Percentiles rank a stretch among this genome's conserved stretches.
Evolutionary conservation across 2,888 invertebrate species (phyloP).

Genomic region (Eupeodes latifasciatus): DNA sequence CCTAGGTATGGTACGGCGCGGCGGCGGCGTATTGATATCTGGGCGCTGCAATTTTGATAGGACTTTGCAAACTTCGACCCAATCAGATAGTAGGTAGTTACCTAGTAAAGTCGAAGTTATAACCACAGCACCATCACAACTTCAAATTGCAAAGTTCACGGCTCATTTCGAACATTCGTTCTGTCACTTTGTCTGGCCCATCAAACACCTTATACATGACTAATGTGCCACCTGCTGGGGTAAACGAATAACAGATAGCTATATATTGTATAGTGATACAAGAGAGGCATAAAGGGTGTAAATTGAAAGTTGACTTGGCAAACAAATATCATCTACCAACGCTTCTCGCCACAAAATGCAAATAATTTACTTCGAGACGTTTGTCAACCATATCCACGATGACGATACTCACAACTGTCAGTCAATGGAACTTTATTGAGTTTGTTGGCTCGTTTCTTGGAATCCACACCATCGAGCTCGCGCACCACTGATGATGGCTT

Average conservation of each 20-base stretch:
- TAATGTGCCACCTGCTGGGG: constrained; percentile 68
- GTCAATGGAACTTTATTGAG: constrained; percentile 72
- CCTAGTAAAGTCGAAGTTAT: background rate
- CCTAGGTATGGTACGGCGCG: background rate
- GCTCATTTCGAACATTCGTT: constrained; percentile 63
- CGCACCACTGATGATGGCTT: too few species aligned
- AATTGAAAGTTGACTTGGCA: constrained; percentile 11
- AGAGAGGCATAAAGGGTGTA: background rate
- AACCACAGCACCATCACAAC: constrained; percentile 7
- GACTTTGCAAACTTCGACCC: constrained; percentile 44
- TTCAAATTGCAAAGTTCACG: constrained; percentile 69
- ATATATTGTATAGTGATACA: background rate
- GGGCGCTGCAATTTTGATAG: background rate
- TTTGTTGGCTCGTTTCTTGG: constrained; percentile 61
- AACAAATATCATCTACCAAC: constrained; percentile 45
- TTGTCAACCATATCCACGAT: constrained; percentile 64
- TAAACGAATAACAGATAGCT: background rate
- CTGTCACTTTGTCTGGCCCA: constrained; percentile 40
- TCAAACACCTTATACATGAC: constrained; percentile 54
- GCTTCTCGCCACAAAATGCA: constrained; percentile 57
- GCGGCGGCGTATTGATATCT: background rate
- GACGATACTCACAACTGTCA: constrained; percentile 69
- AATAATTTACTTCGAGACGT: constrained; percentile 65
- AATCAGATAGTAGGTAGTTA: constrained; percentile 52
- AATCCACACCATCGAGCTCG: constrained; percentile 51